These are phyloP conservation scores for Thysanoteuthis rhombus DNA, from an alignment of 2,888 invertebrate genomes.

Conservation along the genomic window DNA sequence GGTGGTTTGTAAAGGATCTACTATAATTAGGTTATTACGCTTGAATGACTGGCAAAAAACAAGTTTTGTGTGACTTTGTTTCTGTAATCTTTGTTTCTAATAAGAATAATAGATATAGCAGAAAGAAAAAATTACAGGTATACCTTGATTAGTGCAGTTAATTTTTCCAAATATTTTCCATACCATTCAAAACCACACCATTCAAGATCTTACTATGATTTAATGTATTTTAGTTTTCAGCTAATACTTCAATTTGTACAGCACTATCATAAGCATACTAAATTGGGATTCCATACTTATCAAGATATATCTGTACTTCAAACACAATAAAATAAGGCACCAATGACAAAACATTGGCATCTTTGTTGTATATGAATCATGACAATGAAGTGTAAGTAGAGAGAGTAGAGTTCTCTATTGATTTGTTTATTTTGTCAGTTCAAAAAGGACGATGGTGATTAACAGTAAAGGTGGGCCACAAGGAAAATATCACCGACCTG, in stretches of 20 bases:
- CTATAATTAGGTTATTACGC: neutral
- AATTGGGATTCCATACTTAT: too few relatives aligned
- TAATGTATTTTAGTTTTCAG: too few relatives aligned
- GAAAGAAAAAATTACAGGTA: neutral
- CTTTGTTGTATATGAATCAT: neutral
- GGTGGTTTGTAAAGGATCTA: neutral
- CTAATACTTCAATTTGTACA: too few relatives aligned
- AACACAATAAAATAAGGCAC: neutral
- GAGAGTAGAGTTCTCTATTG: neutral
- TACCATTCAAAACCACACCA: too few relatives aligned
- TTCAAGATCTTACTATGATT: too few relatives aligned
- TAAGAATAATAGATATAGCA: neutral
- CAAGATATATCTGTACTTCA: too few relatives aligned
- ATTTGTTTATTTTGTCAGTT: neutral
- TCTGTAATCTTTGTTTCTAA: neutral
- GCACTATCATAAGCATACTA: too few relatives aligned
- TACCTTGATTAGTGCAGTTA: too few relatives aligned
- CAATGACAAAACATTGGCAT: neutral
- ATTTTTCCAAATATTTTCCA: too few relatives aligned
- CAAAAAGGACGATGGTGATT: neutral
- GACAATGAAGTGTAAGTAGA: neutral
- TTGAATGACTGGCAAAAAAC: neutral
- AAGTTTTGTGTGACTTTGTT: neutral
- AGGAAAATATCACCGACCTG: neutral
- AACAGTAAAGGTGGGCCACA: neutral